These are phyloP conservation scores for Macroteleia sp. DNA, from an alignment of 2,888 invertebrate species.

Conservation along the genomic window DNA sequence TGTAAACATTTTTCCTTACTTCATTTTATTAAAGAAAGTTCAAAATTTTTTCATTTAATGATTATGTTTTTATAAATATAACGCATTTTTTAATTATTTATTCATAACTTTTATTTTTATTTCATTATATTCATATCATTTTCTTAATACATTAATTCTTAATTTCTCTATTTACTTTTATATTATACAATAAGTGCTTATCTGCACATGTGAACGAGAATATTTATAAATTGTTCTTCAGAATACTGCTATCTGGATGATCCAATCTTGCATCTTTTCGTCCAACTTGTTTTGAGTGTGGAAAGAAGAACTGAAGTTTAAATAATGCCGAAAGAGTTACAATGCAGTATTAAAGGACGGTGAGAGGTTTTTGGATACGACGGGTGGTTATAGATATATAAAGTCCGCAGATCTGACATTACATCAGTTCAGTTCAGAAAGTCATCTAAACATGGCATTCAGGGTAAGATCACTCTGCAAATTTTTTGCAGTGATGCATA, in stretches of 20 bases:
- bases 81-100: too few relatives aligned
- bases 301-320: slow-evolving; percentile 41
- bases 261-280: slow-evolving; percentile 51
- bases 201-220: slow-evolving; percentile 5
- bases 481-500: too few relatives aligned
- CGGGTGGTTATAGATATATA: slow-evolving; percentile 60
- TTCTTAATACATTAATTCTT: too few relatives aligned
- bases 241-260: slow-evolving; percentile 22
- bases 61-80: too few relatives aligned
- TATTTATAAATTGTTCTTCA: slow-evolving; percentile 28
- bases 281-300: slow-evolving; percentile 37
- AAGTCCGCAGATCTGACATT: slow-evolving; percentile 51
- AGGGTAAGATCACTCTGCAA: slow-evolving; percentile 43
- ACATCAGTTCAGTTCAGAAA: slow-evolving; percentile 57
- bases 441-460: slow-evolving; percentile 59
- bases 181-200: too few relatives aligned
- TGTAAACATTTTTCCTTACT: too few relatives aligned
- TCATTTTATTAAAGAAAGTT: too few relatives aligned
- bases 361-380: slow-evolving; percentile 62
- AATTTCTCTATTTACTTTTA: too few relatives aligned
- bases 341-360: slow-evolving; percentile 60
- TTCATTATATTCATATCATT: too few relatives aligned
- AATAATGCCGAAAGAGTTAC: slow-evolving; percentile 61
- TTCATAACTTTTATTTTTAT: too few relatives aligned
- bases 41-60: too few relatives aligned